phyloP scores from a whole-genome alignment of 2,113 vertebrate genomes.

The Promerops cafer region DNA sequence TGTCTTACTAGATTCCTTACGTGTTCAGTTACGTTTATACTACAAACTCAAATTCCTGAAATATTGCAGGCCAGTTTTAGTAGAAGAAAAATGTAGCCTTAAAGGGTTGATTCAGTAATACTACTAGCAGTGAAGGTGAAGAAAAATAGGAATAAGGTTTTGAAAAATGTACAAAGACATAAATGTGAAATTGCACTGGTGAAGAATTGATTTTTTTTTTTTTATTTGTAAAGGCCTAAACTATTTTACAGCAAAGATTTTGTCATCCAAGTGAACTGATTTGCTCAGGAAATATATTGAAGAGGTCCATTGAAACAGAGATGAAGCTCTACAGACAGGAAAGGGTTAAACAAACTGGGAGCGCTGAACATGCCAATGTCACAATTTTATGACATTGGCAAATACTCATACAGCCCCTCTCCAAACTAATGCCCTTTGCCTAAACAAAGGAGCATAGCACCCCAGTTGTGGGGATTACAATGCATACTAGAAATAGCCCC shows the following conservation, averaged over 20 bases:
- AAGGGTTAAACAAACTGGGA: neutral
- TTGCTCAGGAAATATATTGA: neutral
- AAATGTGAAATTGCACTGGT: neutral
- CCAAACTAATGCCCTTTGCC: neutral
- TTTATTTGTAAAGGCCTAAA: neutral
- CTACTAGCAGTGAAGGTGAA: neutral
- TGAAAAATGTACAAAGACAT: neutral
- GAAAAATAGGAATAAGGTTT: neutral
- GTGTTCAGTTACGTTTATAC: neutral
- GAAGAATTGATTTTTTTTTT: neutral
- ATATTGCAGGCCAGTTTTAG: neutral
- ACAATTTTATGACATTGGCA: neutral
- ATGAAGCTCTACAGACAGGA: neutral
- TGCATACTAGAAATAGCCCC: neutral
- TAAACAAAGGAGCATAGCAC: neutral
- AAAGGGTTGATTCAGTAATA: neutral
- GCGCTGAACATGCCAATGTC: neutral
- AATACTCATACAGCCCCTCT: neutral
- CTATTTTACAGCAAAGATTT: neutral
- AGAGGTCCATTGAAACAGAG: neutral
- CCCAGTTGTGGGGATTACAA: neutral
- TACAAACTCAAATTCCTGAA: neutral
- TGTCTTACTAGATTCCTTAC: constrained; percentile 12
- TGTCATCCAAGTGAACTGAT: neutral
- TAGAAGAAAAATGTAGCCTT: neutral